Evolutionary conservation across 2,113 vertebrate genomes (phyloP).

Genomic region (Tetrao urogallus): DNA sequence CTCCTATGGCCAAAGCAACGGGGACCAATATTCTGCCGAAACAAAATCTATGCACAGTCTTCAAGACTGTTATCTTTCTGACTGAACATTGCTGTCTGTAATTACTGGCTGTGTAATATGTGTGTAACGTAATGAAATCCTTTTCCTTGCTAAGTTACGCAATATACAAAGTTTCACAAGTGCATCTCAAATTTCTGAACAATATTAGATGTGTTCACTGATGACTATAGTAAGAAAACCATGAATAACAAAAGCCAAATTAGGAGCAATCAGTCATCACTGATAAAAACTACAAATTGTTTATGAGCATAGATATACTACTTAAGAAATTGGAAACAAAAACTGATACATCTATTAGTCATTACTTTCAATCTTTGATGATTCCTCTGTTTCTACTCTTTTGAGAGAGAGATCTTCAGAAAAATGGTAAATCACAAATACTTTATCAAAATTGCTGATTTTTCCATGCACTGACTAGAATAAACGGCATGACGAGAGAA

Average conservation of each 20-base stretch:
- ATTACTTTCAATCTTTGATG: neutral
- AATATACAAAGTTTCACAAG: accelerated
- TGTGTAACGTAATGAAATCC: neutral
- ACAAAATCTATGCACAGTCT: neutral
- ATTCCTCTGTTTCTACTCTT: neutral
- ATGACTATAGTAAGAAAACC: neutral
- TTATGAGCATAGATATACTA: neutral
- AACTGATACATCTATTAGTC: neutral
- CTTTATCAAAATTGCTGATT: neutral
- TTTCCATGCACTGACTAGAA: neutral
- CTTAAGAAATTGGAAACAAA: neutral
- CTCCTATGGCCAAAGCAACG: neutral
- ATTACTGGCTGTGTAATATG: neutral
- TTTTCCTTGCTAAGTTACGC: neutral
- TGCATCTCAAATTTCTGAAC: neutral
- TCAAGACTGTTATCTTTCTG: neutral
- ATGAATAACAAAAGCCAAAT: neutral
- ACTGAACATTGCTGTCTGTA: neutral
- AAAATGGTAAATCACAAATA: neutral
- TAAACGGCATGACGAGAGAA: neutral
- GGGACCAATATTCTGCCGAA: neutral
- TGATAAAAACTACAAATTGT: neutral
- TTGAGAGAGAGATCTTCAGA: neutral
- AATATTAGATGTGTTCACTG: neutral
- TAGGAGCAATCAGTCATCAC: neutral